Evolutionary conservation across 2,888 invertebrate species (phyloP), one percentile per base, ranked within the genome.

Genomic region (Ischnus inquisitorius): DNA sequence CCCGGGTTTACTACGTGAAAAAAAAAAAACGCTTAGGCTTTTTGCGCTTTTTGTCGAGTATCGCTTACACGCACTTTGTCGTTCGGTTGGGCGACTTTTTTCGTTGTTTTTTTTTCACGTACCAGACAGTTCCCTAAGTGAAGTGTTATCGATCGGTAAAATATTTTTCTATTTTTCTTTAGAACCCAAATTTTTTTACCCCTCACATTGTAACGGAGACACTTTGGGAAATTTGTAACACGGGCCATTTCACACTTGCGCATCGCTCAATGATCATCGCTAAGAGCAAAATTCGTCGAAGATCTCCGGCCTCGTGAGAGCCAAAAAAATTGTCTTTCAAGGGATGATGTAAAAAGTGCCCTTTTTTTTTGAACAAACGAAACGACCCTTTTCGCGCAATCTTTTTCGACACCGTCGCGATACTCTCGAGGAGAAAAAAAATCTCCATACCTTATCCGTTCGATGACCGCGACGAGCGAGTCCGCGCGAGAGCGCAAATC

Each of bases 401-500:
- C 19, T 54, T 54, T 10, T 16, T 54, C 22, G 22, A 54, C 19
- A 3, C 16, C 3, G 34, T 34, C 34, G 22, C 54, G 22, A 22
- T 54, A 10, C 19, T 19, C 22, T 54, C n/a, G 48, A 6, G 19
- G 51, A 25, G 25, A 25, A 25, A 60, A 69, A 78, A 62, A 74
- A 82, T 72, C 77, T 67, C 48, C n/a, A 10, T 46, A 41, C 19
- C 46, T 60, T 69, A 79, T 64, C 46, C 51, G 60, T 39, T 48
- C 57, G 65, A 60, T 57, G 39, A 46, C 79, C 65, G 74, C 64
- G 68, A 39, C 16, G 39, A 67, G 16, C n/a, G 57, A 60, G 79
- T 39, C 54, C 43, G 76, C 54, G 72, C 68, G 74, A 78, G 64
- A 78, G 69, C 80, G 74, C 74, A 84, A 84, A 84, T 84, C 84